Conservation (phyloP, 2,888 invertebrate species). For the Lycocerus yunnanus region DNA sequence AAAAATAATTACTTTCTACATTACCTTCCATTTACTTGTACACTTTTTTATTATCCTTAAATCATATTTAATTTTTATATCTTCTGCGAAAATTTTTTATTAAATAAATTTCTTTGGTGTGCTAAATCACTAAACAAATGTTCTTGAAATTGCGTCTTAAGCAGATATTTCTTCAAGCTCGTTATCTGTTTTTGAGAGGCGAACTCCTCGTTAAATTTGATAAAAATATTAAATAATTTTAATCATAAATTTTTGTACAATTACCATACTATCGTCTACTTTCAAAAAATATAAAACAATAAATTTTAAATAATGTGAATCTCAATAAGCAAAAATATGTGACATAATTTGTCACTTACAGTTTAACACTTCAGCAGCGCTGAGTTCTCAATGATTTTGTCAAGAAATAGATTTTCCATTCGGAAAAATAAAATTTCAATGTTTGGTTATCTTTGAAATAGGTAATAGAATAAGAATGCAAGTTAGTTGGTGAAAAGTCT, state of each 20-base stretch:
- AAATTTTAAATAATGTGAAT: too few relatives aligned
- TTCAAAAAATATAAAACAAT: not conserved
- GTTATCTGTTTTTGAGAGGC: not conserved
- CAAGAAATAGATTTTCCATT: too few relatives aligned
- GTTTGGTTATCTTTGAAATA: too few relatives aligned
- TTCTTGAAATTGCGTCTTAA: not conserved
- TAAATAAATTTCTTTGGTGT: not conserved
- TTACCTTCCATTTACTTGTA: not conserved
- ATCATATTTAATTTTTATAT: not conserved
- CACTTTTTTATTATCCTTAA: not conserved
- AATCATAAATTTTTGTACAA: not conserved
- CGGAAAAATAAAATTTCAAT: too few relatives aligned
- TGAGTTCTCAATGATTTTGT: too few relatives aligned
- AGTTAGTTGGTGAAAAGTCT: too few relatives aligned
- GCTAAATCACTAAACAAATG: not conserved
- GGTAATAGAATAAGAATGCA: too few relatives aligned
- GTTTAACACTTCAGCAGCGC: too few relatives aligned
- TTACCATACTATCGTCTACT: not conserved
- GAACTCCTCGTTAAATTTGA: not conserved
- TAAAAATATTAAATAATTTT: not conserved
- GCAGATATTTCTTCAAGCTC: not conserved
- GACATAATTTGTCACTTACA: too few relatives aligned
- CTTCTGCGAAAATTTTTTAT: not conserved
- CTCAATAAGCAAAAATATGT: too few relatives aligned
- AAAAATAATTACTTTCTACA: not conserved